Evolutionary conservation across 2,888 invertebrate genomes (phyloP), one percentile per base, ranked within the genome.

Genomic region (Ptychoptera albimana): DNA sequence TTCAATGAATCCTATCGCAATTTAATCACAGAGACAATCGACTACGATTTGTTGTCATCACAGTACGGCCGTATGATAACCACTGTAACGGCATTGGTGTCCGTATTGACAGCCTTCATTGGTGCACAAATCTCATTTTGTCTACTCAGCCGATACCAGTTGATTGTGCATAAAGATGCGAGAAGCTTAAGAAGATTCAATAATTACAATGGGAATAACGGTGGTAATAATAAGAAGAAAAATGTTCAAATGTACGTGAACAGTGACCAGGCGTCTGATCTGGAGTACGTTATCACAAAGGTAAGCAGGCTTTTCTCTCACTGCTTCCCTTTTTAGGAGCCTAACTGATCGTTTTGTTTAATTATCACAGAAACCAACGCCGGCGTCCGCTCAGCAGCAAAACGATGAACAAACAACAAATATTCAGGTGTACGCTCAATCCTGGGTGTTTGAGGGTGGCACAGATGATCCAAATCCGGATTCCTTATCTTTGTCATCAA

Each of bases 271-370:
- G 62, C 67, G 41, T 64, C 68, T 9, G 70, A 70, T 55, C 67
- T 68, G 48, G 70, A 70, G 55, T 70, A 70, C 57, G 69, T 70
- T 50, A 67, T 70, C 53, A 69, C 69, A 46, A 64, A 69, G 62
- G 70, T 70, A 59, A 62, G 64, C 55, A 13, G 35, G n/a, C n/a
- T n/a, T n/a, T n/a, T n/a, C n/a, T n/a, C n/a, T 12, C 29, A 14
- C 8, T 12, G 32, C 3, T 37, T 39, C 11, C 9, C 16, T 3
- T 3, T 23, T 23, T 23, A 23, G 3, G 4, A 23, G 7, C 23
- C 7, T 23, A n/a, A n/a, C 23, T 23, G 7, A 16, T 35, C 13
- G 8, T 37, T 31, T 23, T 41, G 29, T 39, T 43, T 47, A 37
- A 46, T 46, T 59, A 57, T 11, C 57, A 67, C 66, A 44, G 40